Conservation (phyloP, 2,113 vertebrate species). For the Cariama cristata region DNA sequence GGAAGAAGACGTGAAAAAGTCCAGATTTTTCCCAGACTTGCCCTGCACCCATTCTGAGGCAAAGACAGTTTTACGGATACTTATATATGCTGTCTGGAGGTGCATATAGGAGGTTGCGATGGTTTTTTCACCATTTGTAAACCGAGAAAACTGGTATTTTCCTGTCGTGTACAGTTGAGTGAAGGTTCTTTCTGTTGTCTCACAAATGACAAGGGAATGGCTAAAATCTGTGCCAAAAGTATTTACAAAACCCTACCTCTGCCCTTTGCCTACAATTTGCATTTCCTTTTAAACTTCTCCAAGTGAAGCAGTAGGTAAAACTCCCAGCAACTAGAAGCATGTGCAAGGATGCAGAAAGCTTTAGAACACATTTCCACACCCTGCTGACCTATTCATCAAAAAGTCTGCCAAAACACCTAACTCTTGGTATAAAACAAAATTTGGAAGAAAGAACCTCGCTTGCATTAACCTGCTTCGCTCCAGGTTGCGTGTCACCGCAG, state of each 20-base stretch:
- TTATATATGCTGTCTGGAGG: background rate
- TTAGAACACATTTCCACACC: constrained; percentile 63
- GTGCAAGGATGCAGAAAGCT: constrained; percentile 65
- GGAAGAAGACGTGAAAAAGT: constrained; percentile 32
- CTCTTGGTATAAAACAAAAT: background rate
- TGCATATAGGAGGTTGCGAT: background rate
- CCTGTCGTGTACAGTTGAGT: background rate
- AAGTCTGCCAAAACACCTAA: constrained; percentile 35
- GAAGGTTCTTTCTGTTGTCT: background rate
- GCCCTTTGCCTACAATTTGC: constrained; percentile 6
- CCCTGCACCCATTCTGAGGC: constrained; percentile 12
- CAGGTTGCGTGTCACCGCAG: background rate
- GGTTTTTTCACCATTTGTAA: background rate
- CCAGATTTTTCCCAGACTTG: background rate
- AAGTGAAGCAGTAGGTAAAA: constrained; percentile 34
- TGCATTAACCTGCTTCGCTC: constrained; percentile 30
- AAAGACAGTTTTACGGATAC: background rate
- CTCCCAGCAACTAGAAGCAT: constrained; percentile 29
- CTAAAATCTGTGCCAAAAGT: background rate
- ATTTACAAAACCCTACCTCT: background rate
- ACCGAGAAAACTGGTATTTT: background rate
- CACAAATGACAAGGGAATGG: background rate
- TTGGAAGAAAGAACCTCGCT: background rate
- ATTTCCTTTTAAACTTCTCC: constrained; percentile 56
- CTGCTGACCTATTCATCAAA: constrained; percentile 65